Evolutionary conservation across 2,888 invertebrate genomes (phyloP).

Genomic region (Carterocephalus palaemon): DNA sequence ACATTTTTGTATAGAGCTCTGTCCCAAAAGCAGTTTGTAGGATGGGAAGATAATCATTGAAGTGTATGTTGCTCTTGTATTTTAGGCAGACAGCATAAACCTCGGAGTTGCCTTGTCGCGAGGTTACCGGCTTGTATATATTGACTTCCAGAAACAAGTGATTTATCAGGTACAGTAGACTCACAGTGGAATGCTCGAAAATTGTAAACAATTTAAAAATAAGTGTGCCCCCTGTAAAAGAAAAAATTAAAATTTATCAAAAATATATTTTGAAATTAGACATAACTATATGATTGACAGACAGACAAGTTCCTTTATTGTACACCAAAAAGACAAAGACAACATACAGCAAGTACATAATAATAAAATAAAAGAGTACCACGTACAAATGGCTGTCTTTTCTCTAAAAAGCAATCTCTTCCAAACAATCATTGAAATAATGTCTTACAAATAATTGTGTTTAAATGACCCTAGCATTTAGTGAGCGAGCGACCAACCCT

Average conservation of each 20-base stretch:
- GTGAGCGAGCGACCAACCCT: no score
- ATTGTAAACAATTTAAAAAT: slow-evolving; percentile 94
- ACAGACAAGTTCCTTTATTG: no score
- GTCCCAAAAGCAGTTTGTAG: slow-evolving; percentile 70
- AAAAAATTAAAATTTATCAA: slow-evolving; percentile 16
- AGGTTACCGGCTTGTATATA: slow-evolving; percentile 92
- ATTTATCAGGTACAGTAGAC: slow-evolving; percentile 87
- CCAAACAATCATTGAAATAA: no score
- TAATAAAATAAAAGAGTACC: no score
- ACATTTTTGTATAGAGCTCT: slow-evolving; percentile 47
- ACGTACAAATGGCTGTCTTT: no score
- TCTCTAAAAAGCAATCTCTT: no score
- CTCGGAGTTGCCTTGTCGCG: slow-evolving; percentile 97
- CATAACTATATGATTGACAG: no score
- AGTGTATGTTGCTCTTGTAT: slow-evolving; percentile 71
- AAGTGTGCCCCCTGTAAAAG: slow-evolving; percentile 83
- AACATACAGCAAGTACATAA: no score
- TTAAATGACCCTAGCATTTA: no score
- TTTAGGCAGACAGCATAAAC: slow-evolving; percentile 88
- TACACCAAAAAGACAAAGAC: no score
- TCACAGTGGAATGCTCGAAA: slow-evolving; percentile 90
- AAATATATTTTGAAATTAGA: slow-evolving; percentile 5
- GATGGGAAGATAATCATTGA: slow-evolving; percentile 60
- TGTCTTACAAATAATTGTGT: no score
- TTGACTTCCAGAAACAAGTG: slow-evolving; percentile 85